A percentile compares a stretch with the other conserved stretches of the same genome.
Evolutionary conservation across 2,113 vertebrate species (phyloP).

Genomic region (Petaurus breviceps): DNA sequence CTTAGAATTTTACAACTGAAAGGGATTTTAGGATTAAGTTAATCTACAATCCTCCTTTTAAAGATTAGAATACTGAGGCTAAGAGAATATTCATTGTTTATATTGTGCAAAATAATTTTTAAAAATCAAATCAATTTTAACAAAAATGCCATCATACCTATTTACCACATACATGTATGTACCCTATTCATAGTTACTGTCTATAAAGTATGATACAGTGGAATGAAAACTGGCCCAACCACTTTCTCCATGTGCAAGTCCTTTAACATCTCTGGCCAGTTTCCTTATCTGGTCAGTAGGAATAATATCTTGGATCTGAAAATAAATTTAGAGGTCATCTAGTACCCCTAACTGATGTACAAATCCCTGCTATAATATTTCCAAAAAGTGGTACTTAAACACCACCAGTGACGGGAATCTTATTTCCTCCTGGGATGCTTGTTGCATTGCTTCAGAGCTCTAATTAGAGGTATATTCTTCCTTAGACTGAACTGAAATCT

Average conservation of each 20-base stretch:
- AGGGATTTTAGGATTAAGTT: not conserved
- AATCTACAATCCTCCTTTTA: not conserved
- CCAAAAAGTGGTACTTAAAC: not conserved
- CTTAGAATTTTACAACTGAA: not conserved
- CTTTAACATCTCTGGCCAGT: not conserved
- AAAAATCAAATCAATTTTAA: no score
- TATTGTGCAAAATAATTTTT: not conserved
- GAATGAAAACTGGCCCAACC: not conserved
- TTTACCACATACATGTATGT: not conserved
- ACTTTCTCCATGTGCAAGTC: not conserved
- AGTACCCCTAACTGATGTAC: not conserved
- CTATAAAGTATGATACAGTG: not conserved
- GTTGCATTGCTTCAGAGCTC: no score
- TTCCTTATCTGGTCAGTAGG: not conserved
- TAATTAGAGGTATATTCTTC: no score
- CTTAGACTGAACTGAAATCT: no score
- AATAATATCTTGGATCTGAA: not conserved
- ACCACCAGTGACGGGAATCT: no score
- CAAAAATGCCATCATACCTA: not conserved
- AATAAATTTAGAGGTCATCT: not conserved
- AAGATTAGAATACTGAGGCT: not conserved
- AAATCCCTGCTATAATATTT: not conserved
- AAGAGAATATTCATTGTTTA: not conserved
- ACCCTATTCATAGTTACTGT: not conserved
- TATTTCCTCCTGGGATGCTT: no score